phyloP scores from a whole-genome alignment of 2,888 invertebrate species.

The Endotricha flammealis region DNA sequence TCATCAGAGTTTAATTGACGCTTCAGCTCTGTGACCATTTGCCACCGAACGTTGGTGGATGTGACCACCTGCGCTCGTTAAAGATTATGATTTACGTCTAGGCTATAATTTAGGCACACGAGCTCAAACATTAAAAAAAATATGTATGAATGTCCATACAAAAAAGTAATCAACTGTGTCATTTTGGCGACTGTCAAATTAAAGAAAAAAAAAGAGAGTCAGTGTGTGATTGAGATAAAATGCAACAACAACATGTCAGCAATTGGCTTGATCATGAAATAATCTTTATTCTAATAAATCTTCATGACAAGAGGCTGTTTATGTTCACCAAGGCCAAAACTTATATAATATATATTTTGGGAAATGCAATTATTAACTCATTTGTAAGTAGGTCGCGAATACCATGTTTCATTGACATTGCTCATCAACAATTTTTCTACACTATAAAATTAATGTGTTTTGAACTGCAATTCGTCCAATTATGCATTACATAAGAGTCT shows the following conservation, averaged over 20 bases:
- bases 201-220: too few relatives aligned
- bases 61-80: slow-evolving; percentile 4
- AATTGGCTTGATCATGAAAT: too few relatives aligned
- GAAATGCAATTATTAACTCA: not conserved
- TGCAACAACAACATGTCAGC: too few relatives aligned
- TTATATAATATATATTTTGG: not conserved
- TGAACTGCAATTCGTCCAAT: not conserved
- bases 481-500: not conserved
- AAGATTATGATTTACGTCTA: too few relatives aligned
- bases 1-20: slow-evolving; percentile 23
- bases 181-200: too few relatives aligned
- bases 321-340: not conserved
- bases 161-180: too few relatives aligned
- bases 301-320: too few relatives aligned
- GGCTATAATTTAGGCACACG: too few relatives aligned
- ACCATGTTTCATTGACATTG: not conserved
- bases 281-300: too few relatives aligned
- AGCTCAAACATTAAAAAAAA: too few relatives aligned
- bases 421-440: not conserved
- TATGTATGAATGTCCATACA: too few relatives aligned
- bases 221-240: too few relatives aligned
- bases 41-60: not conserved
- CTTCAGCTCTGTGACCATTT: slow-evolving; percentile 1
- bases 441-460: not conserved
- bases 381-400: not conserved